Percentiles rank a stretch among this genome's conserved stretches.
phyloP scores from a whole-genome alignment of 2,113 vertebrate genomes.

The Urocolius indicus region DNA sequence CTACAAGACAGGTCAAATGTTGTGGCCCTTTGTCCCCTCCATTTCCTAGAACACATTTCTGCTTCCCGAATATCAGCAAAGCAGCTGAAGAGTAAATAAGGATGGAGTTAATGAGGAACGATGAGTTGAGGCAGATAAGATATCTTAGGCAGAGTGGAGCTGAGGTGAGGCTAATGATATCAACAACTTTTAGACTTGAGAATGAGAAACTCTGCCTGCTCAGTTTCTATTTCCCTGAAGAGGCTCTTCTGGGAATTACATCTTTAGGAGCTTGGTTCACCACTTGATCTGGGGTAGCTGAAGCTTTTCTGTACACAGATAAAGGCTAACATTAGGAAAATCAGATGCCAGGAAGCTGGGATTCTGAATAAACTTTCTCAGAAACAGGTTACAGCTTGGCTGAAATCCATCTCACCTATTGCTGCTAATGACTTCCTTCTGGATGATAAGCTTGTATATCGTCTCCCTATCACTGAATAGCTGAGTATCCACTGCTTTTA shows the following conservation, averaged over 20 bases:
- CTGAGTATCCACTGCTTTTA: not conserved
- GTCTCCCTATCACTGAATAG: not conserved
- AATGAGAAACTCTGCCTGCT: not conserved
- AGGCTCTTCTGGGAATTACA: not conserved
- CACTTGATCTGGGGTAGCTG: not conserved
- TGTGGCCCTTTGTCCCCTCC: not conserved
- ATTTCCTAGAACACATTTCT: not conserved
- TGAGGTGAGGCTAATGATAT: not conserved
- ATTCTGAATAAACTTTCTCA: too few species aligned
- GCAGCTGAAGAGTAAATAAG: not conserved
- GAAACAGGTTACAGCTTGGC: too few species aligned
- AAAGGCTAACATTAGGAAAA: too few species aligned
- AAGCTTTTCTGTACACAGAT: not conserved
- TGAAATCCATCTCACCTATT: too few species aligned
- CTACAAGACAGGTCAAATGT: not conserved
- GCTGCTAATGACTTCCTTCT: too few species aligned
- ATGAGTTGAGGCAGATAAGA: not conserved
- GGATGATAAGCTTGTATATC: not conserved
- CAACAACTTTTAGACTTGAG: not conserved
- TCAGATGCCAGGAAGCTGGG: too few species aligned
- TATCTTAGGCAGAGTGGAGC: not conserved
- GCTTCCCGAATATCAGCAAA: not conserved
- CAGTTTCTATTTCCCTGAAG: not conserved
- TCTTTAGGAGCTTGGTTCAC: not conserved
- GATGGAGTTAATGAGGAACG: not conserved